Conservation (phyloP, 2,113 vertebrate species). For the Rattus norvegicus region GRCr8 NC_086020.1:246344001-246344500, state of each 20-base stretch:
- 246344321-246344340: neutral
- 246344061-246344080: neutral
- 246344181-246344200: neutral
- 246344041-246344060: neutral
- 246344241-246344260: neutral
- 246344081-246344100: neutral
- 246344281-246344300: neutral
- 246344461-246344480: neutral
- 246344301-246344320: neutral
- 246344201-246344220: neutral
- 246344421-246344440: neutral
- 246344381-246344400: neutral
- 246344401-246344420: slow-evolving; percentile 17
- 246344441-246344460: slow-evolving; percentile 10
- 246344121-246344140: neutral
- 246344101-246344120: neutral
- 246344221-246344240: neutral
- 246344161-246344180: neutral
- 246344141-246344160: neutral
- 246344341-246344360: no score
- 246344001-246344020: neutral
- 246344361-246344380: neutral
- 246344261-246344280: neutral
- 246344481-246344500: slow-evolving; percentile 1
- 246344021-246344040: neutral